Evolutionary conservation across 2,113 vertebrate genomes (phyloP), one percentile per base, ranked within the genome.

Genomic region (Barbus barbus): DNA sequence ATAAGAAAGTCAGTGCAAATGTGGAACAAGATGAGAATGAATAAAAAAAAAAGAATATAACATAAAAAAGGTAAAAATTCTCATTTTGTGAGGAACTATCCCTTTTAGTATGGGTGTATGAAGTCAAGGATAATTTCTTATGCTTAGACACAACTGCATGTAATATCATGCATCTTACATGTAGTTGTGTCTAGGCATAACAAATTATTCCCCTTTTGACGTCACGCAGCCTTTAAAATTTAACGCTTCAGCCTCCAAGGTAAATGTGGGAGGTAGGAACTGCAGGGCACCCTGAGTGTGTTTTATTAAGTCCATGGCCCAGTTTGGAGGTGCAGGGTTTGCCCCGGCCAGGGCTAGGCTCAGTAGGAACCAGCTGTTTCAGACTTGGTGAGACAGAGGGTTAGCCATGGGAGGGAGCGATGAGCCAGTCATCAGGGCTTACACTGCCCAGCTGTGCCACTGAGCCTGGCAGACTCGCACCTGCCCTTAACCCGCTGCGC

Each of bases 371-470:
- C 89, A 90, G 89, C 87, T 90, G 88, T 86, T 89, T 48, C 79
- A 84, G 81, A 88, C 84, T 83, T 46, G 63, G 85, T 28, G 80
- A 83, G 82, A 85, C 79, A 81, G 82, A 83, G 81, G 83, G 85
- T 81, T 75, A 83, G 83, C 87, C 67, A 78, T 75, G 72, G 85
- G 87, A 82, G 86, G 82, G 79, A 74, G 85, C 73, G 67, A 53
- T 58, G 78, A 67, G 69, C 81, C 85, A 82, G 82, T 60, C 86
- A 81, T 83, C 61, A 85, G 82, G 87, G 84, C 84, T 89, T 83
- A 84, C 86, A 83, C 72, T 78, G 82, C 36, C 87, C 89, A 90
- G 89, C 85, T 90, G 87, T 84, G 86, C 73, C 74, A 75, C 82
- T n/a, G 41, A 78, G 72, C 60, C 63, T 71, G 72, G 79, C 85